Evolutionary conservation across 2,888 invertebrate species (phyloP), one percentile per base, ranked within the genome.

Genomic region (Hemithea aestivaria): DNA sequence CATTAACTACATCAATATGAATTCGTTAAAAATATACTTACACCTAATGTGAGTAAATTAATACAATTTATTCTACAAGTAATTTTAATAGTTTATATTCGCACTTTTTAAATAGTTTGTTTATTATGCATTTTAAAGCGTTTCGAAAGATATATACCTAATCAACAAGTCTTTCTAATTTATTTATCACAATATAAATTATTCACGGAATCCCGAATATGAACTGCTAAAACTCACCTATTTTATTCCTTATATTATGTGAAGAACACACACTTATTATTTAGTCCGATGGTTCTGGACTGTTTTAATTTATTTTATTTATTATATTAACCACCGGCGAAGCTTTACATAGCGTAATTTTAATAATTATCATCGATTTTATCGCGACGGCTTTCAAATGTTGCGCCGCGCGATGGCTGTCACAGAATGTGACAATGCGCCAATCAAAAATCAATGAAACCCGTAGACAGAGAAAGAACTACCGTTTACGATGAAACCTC

Each of bases 351-450:
- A 16, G 2, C 5, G 16, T 16, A 4, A 2, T 4, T 5, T 16
- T 16, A 4, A 16, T 5, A 16, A 16, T 16, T 16, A 4, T 16
- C 38, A 50, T 28, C 38, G 44, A 58, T 58, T 53, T 64, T 69
- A 59, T 66, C 57, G 45, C 50, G 53, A 51, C 42, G 49, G 46
- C 68, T 70, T 85, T 85, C 60, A 81, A 85, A 85, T 82, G 81
- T 83, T 81, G 79, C 84, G 84, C 85, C 77, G 71, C 68, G 73
- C 71, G 62, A 70, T 58, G 57, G 50, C 56, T 60, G 56, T 54
- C 57, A 60, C 59, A 56, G 59, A 54, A 16, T 16, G 26, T 36
- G 41, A 36, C 36, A 37, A 23, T 12, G 8, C 2, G 29, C 24
- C 26, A 27, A 36, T 26, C 40, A 28, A 25, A 75, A 80, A 81